Evolutionary conservation across 2,797 vertebrate genomes (phyloP), one percentile per base, ranked within the genome.

Genomic region (Dermochelys coriacea): DNA sequence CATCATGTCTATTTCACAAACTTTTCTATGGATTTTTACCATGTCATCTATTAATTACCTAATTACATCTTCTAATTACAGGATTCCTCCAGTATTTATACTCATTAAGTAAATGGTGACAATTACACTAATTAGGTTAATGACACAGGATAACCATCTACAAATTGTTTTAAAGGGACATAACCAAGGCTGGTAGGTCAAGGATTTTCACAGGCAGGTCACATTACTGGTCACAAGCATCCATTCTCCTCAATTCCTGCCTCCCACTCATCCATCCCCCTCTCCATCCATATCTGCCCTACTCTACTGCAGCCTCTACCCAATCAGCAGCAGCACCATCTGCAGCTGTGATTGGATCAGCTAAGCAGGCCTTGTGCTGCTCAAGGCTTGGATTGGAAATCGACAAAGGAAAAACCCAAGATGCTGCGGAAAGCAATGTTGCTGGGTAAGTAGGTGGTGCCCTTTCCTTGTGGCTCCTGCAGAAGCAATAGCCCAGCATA

Each of bases 71-170:
- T 96, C 97, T 98, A 98, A 98, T 98, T 98, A 98, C 97, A 97
- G 98, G 97, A 98, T 97, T 98, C 97, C 97, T 98, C 97, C 95
- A 97, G 98, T 98, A 98, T 98, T 98, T 98, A 98, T 96, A 98
- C 97, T 97, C 98, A 98, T 98, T 98, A 98, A 85, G 96, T 98
- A 98, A 98, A 98, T 98, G 98, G 95, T 15, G 71, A 87, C 97
- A 98, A 98, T 98, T 98, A 98, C 89, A 96, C 97, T 98, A 98
- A 98, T 98, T 98, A 97, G 98, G 98, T 98, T 98, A 98, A 98
- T 98, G 98, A 98, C 89, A 98, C 97, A 97, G 96, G 97, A 98
- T 98, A 98, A 98, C 97, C 95, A 94, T 96, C 96, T 97, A 98
- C 98, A 98, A 98, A 98, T 98, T 97, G 97, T 96, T 98, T 98